phyloP scores from a whole-genome alignment of 2,113 vertebrate species.

The Notechis scutatus region DNA sequence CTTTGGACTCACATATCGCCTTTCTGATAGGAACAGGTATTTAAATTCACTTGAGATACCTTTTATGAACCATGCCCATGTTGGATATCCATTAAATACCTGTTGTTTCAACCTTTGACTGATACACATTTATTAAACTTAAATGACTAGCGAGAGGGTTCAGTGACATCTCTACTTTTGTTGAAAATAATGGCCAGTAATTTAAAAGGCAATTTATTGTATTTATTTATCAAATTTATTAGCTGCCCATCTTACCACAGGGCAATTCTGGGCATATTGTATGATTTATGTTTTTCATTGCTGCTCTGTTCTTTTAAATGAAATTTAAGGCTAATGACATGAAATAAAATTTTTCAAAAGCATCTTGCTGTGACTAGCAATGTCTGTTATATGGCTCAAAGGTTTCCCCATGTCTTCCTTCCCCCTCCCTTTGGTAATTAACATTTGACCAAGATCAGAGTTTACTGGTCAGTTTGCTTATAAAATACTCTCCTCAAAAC shows the following conservation, averaged over 20 bases:
- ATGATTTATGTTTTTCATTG: not conserved
- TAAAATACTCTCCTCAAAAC: not conserved
- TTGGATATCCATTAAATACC: not conserved
- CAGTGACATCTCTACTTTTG: not conserved
- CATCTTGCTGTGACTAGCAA: not conserved
- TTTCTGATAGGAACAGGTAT: not conserved
- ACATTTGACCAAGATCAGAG: not conserved
- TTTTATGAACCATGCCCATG: not conserved
- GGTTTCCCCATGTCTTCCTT: not conserved
- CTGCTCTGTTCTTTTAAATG: not conserved
- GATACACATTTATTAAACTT: not conserved
- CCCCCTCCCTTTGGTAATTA: not conserved
- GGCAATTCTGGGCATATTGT: not conserved
- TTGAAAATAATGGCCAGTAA: not conserved
- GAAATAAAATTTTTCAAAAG: not conserved
- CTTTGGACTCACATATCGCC: not conserved
- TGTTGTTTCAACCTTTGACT: not conserved
- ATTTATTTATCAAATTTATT: not conserved
- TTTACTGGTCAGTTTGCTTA: not conserved
- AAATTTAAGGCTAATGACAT: not conserved
- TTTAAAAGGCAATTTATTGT: not conserved
- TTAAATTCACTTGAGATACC: not conserved
- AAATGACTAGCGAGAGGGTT: not conserved
- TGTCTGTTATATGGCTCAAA: not conserved
- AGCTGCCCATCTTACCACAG: not conserved